A percentile compares a stretch with the other conserved stretches of the same genome.
These are phyloP conservation scores for Chironex yamaguchii DNA, from an alignment of 30 jellyfish, hydroid and myxozoan species.

Conservation along the genomic window DNA sequence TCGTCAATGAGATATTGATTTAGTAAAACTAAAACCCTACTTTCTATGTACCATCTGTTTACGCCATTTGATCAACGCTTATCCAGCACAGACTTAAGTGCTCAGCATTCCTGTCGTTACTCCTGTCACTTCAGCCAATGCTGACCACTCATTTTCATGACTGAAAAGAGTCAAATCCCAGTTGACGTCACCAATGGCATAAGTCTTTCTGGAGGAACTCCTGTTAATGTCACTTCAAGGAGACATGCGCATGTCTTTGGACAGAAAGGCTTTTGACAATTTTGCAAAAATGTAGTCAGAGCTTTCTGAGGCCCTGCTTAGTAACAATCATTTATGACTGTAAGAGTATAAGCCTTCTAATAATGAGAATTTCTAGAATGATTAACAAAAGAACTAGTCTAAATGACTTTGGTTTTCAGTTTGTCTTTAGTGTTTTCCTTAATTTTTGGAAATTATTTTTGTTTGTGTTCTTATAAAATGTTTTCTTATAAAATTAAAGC, in stretches of 20 bases:
- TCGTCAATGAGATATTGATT: constrained; percentile 20
- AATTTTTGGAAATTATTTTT: too few relatives aligned
- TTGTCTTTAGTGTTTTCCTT: too few relatives aligned
- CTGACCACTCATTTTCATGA: constrained; percentile 17
- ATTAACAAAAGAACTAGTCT: too few relatives aligned
- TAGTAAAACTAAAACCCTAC: neutral
- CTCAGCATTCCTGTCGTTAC: constrained; percentile 18
- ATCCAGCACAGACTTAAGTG: neutral
- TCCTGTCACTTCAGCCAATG: constrained; percentile 8
- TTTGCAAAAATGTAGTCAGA: neutral
- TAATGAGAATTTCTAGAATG: too few relatives aligned
- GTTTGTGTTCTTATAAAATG: too few relatives aligned
- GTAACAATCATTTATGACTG: too few relatives aligned
- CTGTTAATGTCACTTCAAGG: constrained; percentile 18
- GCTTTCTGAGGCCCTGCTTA: neutral
- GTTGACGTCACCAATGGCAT: constrained; percentile 12
- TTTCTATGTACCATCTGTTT: neutral
- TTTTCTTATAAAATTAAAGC: too few relatives aligned
- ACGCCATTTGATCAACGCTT: constrained; percentile 39
- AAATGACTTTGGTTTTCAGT: too few relatives aligned
- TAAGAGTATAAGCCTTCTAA: too few relatives aligned
- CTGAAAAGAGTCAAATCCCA: constrained; percentile 2
- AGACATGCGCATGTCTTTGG: neutral
- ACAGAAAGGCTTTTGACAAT: neutral
- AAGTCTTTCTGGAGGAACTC: constrained; percentile 20